Evolutionary conservation across 2,113 vertebrate genomes (phyloP), one percentile per base, ranked within the genome.

Genomic region (Harpagus bidentatus): DNA sequence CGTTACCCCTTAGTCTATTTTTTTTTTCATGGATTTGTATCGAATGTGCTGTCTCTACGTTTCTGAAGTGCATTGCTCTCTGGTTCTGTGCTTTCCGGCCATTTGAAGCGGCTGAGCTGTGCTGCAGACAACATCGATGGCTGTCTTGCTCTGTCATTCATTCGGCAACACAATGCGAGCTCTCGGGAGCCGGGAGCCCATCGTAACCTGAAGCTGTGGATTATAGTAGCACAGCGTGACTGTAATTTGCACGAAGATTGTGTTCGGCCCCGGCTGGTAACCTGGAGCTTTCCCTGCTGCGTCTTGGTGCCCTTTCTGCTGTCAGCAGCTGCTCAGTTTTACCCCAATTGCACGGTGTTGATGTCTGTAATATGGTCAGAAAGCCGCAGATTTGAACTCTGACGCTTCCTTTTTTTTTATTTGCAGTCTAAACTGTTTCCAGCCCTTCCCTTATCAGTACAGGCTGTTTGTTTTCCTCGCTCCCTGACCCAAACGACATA

Each of bases 41-140:
- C 4, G 5, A 14, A 6, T 1, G 13, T 62, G 71, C n/a, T 17
- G 8, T 19, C 36, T 34, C 15, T 19, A 1, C 1, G 0, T 74
- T 71, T 9, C 59, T 66, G 7, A 3, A 6, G 38, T 13, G 1
- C 3, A 0, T 47, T 42, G 50, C 22, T 17, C 42, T 10, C 48
- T 11, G 52, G 2, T 55, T 31, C 76, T 21, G 12, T 4, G 34
- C 55, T 88, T 82, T 83, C 32, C 0, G 2, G 45, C 61, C 38
- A 0, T 74, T 53, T 38, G 45, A 40, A n/a, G 70, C 1, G 0
- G 62, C n/a, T 0, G 4, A 63, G 66, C 7, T 0, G 32, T 8
- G 58, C 83, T 32, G 65, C 55, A 31, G 76, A 17, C 0, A 4
- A 9, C 85, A 34, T 67, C 0, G 11, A 13, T 25, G 2, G 1